Conservation (phyloP, 2,888 invertebrate species). For the Onchidella celtica region DNA sequence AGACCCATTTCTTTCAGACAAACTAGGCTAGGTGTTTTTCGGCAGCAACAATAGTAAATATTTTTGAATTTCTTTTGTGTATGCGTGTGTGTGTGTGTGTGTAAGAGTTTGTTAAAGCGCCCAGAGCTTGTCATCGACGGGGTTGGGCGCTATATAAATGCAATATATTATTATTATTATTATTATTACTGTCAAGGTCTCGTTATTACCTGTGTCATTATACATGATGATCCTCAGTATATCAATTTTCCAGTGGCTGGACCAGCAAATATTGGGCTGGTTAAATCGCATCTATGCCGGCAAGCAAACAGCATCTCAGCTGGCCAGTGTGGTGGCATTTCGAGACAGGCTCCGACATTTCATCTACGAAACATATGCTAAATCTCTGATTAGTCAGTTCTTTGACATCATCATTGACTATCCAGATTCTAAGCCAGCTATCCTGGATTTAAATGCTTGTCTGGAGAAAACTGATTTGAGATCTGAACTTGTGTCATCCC, state of each 20-base stretch:
- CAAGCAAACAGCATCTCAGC: conserved; percentile 62
- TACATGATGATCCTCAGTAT: no score
- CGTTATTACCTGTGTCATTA: no score
- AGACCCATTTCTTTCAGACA: no score
- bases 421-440: conserved; percentile 95
- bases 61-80: no score
- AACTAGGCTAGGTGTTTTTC: no score
- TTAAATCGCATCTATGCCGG: conserved; percentile 87
- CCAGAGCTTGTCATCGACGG: no score
- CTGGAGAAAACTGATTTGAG: conserved; percentile 92
- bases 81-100: no score
- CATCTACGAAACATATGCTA: conserved; percentile 93
- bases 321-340: conserved; percentile 70
- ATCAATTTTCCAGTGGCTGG: conserved; percentile 91
- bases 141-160: no score
- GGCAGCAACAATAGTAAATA: no score
- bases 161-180: no score
- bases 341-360: conserved; percentile 85
- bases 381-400: conserved; percentile 92
- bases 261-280: conserved; percentile 92
- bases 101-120: no score
- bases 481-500: conserved; percentile 84
- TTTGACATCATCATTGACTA: conserved; percentile 98
- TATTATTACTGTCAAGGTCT: no score
- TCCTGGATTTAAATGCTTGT: conserved; percentile 93